phyloP scores from a whole-genome alignment of 2,113 vertebrate species.

The Colius striatus region DNA sequence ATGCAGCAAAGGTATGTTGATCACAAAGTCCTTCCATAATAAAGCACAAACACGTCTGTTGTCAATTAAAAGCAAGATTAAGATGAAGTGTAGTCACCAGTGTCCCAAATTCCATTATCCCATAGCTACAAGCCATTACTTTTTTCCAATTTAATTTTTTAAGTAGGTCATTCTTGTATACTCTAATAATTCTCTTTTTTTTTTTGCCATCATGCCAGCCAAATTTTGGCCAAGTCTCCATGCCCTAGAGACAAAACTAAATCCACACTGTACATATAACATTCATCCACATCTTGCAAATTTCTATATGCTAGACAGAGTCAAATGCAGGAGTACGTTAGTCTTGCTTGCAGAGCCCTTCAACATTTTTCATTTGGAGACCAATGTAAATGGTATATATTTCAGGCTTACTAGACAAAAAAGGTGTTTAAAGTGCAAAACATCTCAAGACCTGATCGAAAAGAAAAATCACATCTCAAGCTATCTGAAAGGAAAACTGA shows the following conservation, averaged over 20 bases:
- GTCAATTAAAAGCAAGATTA: constrained; percentile 76
- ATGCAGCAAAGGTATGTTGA: not conserved
- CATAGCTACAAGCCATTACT: constrained; percentile 75
- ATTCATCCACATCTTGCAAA: not conserved
- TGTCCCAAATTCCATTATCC: constrained; percentile 76
- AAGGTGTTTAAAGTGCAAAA: not conserved
- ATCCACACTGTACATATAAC: not conserved
- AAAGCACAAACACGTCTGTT: constrained; percentile 29
- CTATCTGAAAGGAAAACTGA: not conserved
- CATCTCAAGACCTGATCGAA: not conserved
- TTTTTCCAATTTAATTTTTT: constrained; percentile 76
- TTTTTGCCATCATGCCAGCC: constrained; percentile 26
- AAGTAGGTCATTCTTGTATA: constrained; percentile 75
- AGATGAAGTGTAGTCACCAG: constrained; percentile 64
- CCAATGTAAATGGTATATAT: not conserved
- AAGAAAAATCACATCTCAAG: not conserved
- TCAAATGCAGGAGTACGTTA: not conserved
- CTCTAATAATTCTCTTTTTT: constrained; percentile 1
- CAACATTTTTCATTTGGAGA: not conserved
- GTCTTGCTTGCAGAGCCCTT: not conserved
- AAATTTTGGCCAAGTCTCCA: constrained; percentile 39
- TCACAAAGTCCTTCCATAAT: constrained; percentile 19
- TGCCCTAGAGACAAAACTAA: not conserved
- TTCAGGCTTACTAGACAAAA: not conserved
- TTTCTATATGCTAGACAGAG: not conserved